A percentile compares a stretch with the other conserved stretches of the same genome.
Evolutionary conservation across 2,113 vertebrate species (phyloP).

Genomic region (Agelaius tricolor): DNA sequence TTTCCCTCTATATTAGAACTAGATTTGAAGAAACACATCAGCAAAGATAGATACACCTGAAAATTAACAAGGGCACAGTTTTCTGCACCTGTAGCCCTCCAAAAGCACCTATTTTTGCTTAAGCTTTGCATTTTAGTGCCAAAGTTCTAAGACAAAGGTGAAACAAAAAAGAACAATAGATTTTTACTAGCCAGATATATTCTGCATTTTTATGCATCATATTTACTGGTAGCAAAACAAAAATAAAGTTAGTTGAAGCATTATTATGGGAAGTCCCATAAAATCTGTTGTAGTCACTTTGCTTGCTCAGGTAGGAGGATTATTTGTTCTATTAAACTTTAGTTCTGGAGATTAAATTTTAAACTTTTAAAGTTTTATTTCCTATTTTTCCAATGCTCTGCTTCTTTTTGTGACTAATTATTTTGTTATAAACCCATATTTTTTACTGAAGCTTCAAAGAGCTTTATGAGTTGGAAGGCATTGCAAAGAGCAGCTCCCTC

Average conservation of each 20-base stretch:
- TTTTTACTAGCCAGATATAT: background rate
- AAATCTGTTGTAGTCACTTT: background rate
- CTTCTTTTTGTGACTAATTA: background rate
- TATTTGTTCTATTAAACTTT: background rate
- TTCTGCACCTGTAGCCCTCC: background rate
- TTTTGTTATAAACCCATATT: background rate
- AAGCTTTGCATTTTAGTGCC: background rate
- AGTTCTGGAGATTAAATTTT: background rate
- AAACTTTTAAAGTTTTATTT: background rate
- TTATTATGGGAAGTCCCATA: background rate
- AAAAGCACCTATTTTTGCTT: background rate
- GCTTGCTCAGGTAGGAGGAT: rapidly evolving
- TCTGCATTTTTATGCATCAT: background rate
- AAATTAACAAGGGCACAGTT: background rate
- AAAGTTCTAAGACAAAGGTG: background rate
- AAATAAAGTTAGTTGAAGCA: background rate
- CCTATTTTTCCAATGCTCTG: background rate
- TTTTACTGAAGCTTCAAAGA: slow-evolving; percentile 12
- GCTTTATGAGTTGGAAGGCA: background rate
- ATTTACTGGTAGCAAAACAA: background rate
- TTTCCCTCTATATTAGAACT: background rate
- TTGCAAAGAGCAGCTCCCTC: background rate
- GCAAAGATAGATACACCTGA: background rate
- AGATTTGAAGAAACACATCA: background rate
- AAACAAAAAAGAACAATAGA: background rate